phyloP scores from a whole-genome alignment of 1,140 invertebrate genomes.

The Solen grandis region DNA sequence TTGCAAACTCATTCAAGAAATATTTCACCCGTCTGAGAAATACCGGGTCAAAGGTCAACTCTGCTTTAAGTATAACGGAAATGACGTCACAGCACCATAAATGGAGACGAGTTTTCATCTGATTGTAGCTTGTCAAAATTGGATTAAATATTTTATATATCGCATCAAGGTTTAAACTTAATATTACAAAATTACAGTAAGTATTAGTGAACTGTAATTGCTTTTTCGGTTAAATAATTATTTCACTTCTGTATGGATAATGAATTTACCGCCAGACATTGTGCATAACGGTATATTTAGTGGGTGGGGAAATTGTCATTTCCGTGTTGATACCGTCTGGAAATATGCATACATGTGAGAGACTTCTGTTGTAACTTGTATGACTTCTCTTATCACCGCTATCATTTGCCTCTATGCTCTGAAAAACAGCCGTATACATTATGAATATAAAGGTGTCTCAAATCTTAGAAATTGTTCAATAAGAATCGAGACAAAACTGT shows the following conservation, averaged over 20 bases:
- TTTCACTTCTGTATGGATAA: not conserved
- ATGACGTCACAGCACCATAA: constrained; percentile 52
- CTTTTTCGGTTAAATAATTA: not conserved
- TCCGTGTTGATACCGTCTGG: no score
- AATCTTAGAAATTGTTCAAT: no score
- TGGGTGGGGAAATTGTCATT: no score
- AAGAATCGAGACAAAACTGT: no score
- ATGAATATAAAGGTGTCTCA: no score
- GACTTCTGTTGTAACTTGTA: no score
- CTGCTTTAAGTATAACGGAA: constrained; percentile 46
- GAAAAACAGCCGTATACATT: no score
- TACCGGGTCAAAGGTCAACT: constrained; percentile 37
- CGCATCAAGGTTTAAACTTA: not conserved
- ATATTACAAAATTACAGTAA: not conserved
- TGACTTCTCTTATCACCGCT: no score
- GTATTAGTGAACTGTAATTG: not conserved
- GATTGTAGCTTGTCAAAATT: not conserved
- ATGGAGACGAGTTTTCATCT: constrained; percentile 45
- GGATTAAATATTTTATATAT: not conserved
- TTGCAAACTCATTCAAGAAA: constrained; percentile 48
- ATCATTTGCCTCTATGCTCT: no score
- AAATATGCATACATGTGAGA: no score
- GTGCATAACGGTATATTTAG: not conserved
- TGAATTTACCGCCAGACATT: not conserved
- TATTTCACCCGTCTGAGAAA: constrained; percentile 51